Conservation (phyloP, 1,140 invertebrate genomes). For the Muscidifurax raptorellus region DNA sequence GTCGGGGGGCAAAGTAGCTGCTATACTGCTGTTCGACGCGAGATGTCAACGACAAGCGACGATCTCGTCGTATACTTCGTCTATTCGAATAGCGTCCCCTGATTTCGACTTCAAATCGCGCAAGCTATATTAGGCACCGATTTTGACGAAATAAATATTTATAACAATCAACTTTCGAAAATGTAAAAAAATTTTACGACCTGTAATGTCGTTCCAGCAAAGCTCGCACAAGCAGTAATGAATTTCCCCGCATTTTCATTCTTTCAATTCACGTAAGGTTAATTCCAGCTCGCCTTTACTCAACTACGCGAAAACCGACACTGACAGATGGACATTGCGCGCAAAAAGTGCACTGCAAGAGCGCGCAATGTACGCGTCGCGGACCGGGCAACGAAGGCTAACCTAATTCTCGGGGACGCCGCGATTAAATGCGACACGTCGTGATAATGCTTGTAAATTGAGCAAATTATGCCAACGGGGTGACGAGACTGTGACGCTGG, state of each 20-base stretch:
- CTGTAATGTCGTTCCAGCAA: too few relatives aligned
- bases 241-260: conserved; percentile 15
- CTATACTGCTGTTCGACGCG: conserved; percentile 54
- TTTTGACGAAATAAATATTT: too few relatives aligned
- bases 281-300: too few relatives aligned
- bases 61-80: conserved; percentile 50
- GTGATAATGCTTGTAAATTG: conserved; percentile 75
- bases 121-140: too few relatives aligned
- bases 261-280: not conserved
- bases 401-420: conserved; percentile 47
- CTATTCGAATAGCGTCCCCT: not conserved
- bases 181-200: too few relatives aligned
- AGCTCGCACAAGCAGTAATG: too few relatives aligned
- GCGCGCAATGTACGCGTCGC: not conserved
- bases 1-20: conserved; percentile 61
- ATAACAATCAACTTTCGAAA: too few relatives aligned
- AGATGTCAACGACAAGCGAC: conserved; percentile 58
- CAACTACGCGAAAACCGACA: too few relatives aligned
- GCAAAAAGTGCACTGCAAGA: not conserved
- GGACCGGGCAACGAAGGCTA: not conserved
- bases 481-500: conserved; percentile 60
- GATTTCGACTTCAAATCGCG: too few relatives aligned
- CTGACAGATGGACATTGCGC: too few relatives aligned
- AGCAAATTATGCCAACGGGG: conserved; percentile 69
- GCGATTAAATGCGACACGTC: conserved; percentile 70